Base-by-base conservation (phyloP, 2,888 invertebrate genomes). In the Diaperis boleti region DNA sequence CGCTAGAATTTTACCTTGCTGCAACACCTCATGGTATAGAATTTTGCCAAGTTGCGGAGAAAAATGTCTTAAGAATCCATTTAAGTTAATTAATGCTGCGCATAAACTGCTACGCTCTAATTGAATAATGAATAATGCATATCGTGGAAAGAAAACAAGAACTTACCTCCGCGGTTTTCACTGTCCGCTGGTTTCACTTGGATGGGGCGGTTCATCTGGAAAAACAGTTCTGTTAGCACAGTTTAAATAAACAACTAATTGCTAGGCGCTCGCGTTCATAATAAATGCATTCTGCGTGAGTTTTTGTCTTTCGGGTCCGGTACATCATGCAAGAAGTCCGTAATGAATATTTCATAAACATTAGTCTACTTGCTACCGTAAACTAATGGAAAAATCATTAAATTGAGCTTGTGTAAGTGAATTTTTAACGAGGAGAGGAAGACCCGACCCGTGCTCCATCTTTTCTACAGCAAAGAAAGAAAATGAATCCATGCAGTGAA, bases 171-270 rank as follows among this genome's bases (percentile, higher is more conserved):
- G 89, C 96, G 92, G 88, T 95, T 97, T 88, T 98, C 97, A 88
- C 94, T 96, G 87, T 98, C 98, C 87, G 97, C 97, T 86, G 97
- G 96, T 87, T 98, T 98, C 89, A 98, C 96, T 91, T 98, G 97
- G 89, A 98, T 96, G 87, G 98, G 96, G 88, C 98, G 95, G 91
- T 97, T 98, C 98, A 98, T 98, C 98, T 98, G 92, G 45, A 94
- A 79, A 71, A 71, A 39, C 15, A 59, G 35, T 63, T 31, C 10
- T 63, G 56, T 65, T 62, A 62, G 56, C 57, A 26, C 62, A 44
- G 45, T 59, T 59, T 49, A 20, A 33, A 26, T 26, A 26, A 26
- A n/a, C n/a, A n/a, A n/a, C n/a, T n/a, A n/a, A n/a, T n/a, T n/a
- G n/a, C n/a, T n/a, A n/a, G n/a, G n/a, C n/a, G n/a, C n/a, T n/a